Evolutionary conservation across 2,888 invertebrate genomes (phyloP), one percentile per base, ranked within the genome.

Genomic region (Hipparchia sbordonii): DNA sequence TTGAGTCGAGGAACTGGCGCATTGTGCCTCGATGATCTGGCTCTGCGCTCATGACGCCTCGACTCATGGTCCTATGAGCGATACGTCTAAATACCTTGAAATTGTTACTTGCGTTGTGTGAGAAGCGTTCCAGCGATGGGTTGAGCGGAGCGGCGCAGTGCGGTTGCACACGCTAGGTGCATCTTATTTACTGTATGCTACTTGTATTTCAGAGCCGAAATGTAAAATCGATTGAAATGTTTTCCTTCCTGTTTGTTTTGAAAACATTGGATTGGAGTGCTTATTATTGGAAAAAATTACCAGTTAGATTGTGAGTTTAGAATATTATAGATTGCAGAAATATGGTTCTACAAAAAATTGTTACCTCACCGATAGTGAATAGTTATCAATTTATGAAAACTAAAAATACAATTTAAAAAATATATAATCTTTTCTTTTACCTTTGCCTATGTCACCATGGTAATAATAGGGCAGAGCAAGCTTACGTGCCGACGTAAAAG

Each of bases 351-450:
- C 85, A 86, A 87, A 69, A 86, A 88, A 87, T 92, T 92, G 91
- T 92, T 92, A 92, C 92, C 92, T 92, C 92, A 93, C 92, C 92
- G 89, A 93, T 92, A 92, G 91, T 89, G 85, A 82, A 89, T 92
- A 92, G 91, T 89, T 89, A 89, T 89, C 89, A 88, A 90, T 89
- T 91, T 89, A 90, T 89, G 86, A 86, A 89, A 89, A 89, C 86
- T 89, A 87, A 84, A 90, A 91, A 91, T 91, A 91, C 86, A 92
- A 89, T 86, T 85, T 83, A 87, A 89, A 88, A 78, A 76, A 65
- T 23, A 62, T 68, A 9, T n/a, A n/a, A 23, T 65, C 23, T 61
- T 73, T 67, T 71, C 61, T 69, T 57, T 69, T 61, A 54, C 52
- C 2, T 39, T 56, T 13, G 7, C 6, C 6, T 7, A 5, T 23